phyloP scores from a whole-genome alignment of 2,113 vertebrate species.

The Noturus placidus region DNA sequence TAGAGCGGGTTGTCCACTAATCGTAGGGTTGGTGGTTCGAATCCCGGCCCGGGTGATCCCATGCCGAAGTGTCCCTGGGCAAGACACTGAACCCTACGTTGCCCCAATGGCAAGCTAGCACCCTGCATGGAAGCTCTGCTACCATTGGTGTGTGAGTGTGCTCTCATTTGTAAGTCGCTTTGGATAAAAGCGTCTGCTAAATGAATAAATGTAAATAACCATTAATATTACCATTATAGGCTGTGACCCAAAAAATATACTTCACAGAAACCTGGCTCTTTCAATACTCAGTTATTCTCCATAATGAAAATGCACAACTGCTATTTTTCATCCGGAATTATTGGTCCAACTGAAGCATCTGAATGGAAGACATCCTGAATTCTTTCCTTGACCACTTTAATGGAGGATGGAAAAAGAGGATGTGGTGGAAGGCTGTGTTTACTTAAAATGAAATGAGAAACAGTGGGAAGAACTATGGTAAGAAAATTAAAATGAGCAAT shows the following conservation, averaged over 20 bases:
- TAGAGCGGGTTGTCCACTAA: too few species aligned
- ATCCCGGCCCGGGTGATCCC: too few species aligned
- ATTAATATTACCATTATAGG: background rate
- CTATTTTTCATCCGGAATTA: background rate
- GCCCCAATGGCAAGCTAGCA: too few species aligned
- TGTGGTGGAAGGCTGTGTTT: conserved; percentile 23
- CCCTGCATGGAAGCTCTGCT: too few species aligned
- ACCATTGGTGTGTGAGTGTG: too few species aligned
- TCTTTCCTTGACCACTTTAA: conserved; percentile 21
- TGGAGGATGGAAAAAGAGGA: conserved; percentile 31
- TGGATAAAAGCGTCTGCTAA: too few species aligned
- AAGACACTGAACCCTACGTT: too few species aligned
- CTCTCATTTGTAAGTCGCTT: too few species aligned
- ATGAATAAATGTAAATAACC: too few species aligned
- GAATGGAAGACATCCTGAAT: conserved; percentile 19
- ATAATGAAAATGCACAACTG: background rate
- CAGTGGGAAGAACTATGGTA: conserved; percentile 10
- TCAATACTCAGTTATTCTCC: background rate
- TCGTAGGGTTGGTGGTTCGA: too few species aligned
- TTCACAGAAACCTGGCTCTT: conserved; percentile 10
- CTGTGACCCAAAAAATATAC: background rate
- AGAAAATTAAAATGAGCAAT: conserved; percentile 9
- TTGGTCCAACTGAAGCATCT: background rate
- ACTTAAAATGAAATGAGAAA: conserved; percentile 35
- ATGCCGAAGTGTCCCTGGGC: too few species aligned